These are phyloP conservation scores for Glaucidium brasilianum DNA, from an alignment of 2,113 vertebrate genomes.

Conservation along the genomic window DNA sequence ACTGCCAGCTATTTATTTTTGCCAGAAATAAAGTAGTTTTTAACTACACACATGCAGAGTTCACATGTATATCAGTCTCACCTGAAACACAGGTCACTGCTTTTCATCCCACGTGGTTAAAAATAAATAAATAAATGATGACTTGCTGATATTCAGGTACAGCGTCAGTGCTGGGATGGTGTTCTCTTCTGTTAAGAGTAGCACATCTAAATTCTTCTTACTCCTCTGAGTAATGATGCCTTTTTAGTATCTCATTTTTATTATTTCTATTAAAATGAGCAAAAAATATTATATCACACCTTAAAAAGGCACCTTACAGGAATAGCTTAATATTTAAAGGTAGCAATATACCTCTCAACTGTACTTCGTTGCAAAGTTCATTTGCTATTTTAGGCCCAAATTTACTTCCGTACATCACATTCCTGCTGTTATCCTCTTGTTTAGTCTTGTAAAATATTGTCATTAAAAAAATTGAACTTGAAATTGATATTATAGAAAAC, in stretches of 20 bases:
- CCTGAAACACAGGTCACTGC: conserved; percentile 47
- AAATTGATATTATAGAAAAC: conserved; percentile 9
- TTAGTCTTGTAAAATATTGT: conserved; percentile 53
- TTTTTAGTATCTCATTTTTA: conserved; percentile 75
- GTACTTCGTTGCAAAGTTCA: neutral
- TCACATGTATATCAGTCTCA: conserved; percentile 50
- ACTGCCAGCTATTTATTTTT: conserved; percentile 76
- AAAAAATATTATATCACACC: conserved; percentile 62
- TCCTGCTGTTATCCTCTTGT: conserved; percentile 25
- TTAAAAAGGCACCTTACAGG: conserved; percentile 66
- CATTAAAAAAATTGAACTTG: neutral
- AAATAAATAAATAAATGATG: conserved; percentile 2
- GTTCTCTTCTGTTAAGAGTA: conserved; percentile 35
- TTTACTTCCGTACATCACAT: conserved; percentile 22
- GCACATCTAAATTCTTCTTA: conserved; percentile 66
- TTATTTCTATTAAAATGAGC: conserved; percentile 73
- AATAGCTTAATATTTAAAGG: conserved; percentile 69
- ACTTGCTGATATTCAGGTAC: neutral
- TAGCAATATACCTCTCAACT: conserved; percentile 58
- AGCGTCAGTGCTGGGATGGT: neutral
- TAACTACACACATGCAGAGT: conserved; percentile 60
- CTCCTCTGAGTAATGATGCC: conserved; percentile 61
- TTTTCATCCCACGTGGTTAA: conserved; percentile 19
- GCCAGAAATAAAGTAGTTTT: conserved; percentile 73
- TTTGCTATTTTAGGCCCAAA: conserved; percentile 24